Evolutionary conservation across 2,797 vertebrate genomes (phyloP).

Genomic region (Oophaga sylvatica): DNA sequence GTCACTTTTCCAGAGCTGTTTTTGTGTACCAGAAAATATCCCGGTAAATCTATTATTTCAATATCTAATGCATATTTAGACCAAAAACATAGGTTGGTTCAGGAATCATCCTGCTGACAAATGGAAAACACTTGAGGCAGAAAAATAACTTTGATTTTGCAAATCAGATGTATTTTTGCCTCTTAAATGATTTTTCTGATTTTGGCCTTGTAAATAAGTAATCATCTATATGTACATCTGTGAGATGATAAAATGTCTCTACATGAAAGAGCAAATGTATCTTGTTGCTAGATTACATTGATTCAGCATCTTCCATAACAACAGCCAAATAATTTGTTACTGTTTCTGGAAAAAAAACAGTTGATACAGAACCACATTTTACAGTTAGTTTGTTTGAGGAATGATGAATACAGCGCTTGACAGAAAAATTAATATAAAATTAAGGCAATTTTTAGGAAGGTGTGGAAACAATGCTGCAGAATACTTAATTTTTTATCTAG

Average conservation of each 20-base stretch:
- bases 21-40: slow-evolving; percentile 44
- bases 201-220: slow-evolving; percentile 51
- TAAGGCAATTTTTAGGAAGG: too few species aligned
- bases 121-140: slow-evolving; percentile 51
- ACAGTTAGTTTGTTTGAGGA: not conserved
- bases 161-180: slow-evolving; percentile 48
- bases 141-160: slow-evolving; percentile 51
- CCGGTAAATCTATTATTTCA: slow-evolving; percentile 50
- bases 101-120: slow-evolving; percentile 55
- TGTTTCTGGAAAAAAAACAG: not conserved
- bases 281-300: slow-evolving; percentile 28
- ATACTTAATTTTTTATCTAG: too few species aligned
- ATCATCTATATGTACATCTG: slow-evolving; percentile 50
- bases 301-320: slow-evolving; percentile 13
- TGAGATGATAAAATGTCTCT: slow-evolving; percentile 45
- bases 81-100: slow-evolving; percentile 53
- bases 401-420: not conserved
- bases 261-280: slow-evolving; percentile 50
- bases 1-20: slow-evolving; percentile 45
- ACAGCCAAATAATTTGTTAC: slow-evolving; percentile 17
- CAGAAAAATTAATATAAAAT: not conserved
- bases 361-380: not conserved
- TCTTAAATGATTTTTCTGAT: slow-evolving; percentile 28
- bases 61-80: slow-evolving; percentile 58
- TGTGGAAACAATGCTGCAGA: too few species aligned